Base-by-base conservation (phyloP, 1,140 invertebrate genomes). In the Condylostylus longicornis region DNA sequence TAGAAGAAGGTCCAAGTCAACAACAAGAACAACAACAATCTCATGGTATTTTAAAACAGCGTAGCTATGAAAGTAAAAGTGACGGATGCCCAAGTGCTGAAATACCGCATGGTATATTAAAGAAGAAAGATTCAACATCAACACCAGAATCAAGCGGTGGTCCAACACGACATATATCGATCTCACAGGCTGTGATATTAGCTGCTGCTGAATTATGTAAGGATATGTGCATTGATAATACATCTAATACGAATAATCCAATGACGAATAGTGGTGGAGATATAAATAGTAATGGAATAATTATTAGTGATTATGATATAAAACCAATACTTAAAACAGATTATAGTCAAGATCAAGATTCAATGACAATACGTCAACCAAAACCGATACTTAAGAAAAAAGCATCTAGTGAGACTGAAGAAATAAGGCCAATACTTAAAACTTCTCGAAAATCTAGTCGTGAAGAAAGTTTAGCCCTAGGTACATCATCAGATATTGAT, bases 341-440 rank as follows among this genome's bases (percentile, higher is more conserved):
- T 17, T 58, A 51, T 46, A 42, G 46, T 22, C 44, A 46, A 35
- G 48, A 53, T 36, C 48, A 51, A 37, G 48, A 58, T 36, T 38
- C 47, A 12, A n/a, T n/a, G n/a, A n/a, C n/a, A n/a, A 42, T 47
- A 20, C 53, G 74, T 31, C 68, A 65, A 22, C 75, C 77, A 0
- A 77, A 71, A 53, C 81, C 82, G 1, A 87, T 86, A 50, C 50
- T 88, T 7, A 87, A 88, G 50, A 87, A 87, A 54, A 85, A 84
- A 52, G 77, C 77, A 0, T 81, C 75, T 33, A 73, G 73, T 0
- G 84, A 88, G 45, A 73, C 74, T 5, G 82, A 86, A 37, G 80
- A 86, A 47, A 61, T 61, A 28, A 51, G 54, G 14, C 82, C 85
- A 10, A 89, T 89, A 40, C 59, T 89, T 1, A 89, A 88, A 58